These are phyloP conservation scores for Anableps anableps DNA, from an alignment of 2,797 vertebrate species.

Conservation along the genomic window DNA sequence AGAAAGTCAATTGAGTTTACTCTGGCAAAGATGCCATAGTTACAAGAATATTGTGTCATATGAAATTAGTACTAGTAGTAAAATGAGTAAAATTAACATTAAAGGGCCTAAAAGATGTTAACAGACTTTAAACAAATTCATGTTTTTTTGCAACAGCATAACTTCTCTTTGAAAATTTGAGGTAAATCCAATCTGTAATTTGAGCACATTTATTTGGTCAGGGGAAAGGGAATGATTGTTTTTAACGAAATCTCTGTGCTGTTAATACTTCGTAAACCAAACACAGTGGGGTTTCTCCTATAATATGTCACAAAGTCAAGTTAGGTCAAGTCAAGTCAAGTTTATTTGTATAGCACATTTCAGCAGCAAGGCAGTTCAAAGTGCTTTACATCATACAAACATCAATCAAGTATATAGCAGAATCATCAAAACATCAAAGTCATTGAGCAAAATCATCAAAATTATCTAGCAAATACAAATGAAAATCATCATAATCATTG, in stretches of 20 bases:
- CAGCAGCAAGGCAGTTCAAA: too few species aligned
- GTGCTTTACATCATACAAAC: too few species aligned
- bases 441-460: too few species aligned
- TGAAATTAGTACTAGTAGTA: neutral
- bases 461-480: too few species aligned
- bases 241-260: neutral
- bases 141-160: neutral
- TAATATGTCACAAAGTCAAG: too few species aligned
- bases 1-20: neutral
- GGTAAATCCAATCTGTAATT: neutral
- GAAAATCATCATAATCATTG: too few species aligned
- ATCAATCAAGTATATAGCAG: too few species aligned
- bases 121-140: neutral
- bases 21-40: neutral
- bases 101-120: neutral
- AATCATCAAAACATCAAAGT: too few species aligned
- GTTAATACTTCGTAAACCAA: neutral
- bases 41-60: neutral
- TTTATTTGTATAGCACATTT: too few species aligned
- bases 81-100: neutral
- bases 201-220: neutral
- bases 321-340: too few species aligned
- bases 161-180: neutral
- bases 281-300: neutral
- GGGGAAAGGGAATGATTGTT: neutral